These are phyloP conservation scores for Hydrocynus forskahlii DNA, from an alignment of 2,797 vertebrate genomes.

Conservation along the genomic window DNA sequence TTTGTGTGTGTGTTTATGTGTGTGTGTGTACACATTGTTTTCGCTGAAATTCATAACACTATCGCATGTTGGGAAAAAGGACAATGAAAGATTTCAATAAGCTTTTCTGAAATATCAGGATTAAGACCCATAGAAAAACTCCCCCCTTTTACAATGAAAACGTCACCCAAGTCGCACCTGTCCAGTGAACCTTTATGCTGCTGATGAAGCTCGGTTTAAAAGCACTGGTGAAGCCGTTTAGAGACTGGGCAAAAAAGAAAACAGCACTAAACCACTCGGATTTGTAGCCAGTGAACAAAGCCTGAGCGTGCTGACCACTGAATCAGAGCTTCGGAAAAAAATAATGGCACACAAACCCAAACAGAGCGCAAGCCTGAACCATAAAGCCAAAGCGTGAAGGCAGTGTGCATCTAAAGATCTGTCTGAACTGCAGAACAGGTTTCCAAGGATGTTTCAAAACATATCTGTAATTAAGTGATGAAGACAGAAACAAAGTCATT, in stretches of 20 bases:
- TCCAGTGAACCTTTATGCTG: constrained; percentile 29
- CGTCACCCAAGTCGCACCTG: constrained; percentile 10
- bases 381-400: constrained; percentile 52
- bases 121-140: constrained; percentile 9
- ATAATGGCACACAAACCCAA: neutral
- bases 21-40: constrained; percentile 2
- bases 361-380: neutral
- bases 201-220: constrained; percentile 60
- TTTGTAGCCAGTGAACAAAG: neutral
- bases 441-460: too few species aligned
- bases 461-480: too few species aligned
- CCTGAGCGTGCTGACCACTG: neutral
- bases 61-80: constrained; percentile 63
- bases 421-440: constrained; percentile 47
- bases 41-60: constrained; percentile 62
- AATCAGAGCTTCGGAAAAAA: neutral
- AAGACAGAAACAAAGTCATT: too few species aligned
- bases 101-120: constrained; percentile 44
- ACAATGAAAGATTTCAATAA: constrained; percentile 51
- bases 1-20: too few species aligned
- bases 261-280: constrained; percentile 21
- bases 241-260: constrained; percentile 52
- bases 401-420: constrained; percentile 27
- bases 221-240: constrained; percentile 47
- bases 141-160: constrained; percentile 15